A percentile compares a stretch with the other conserved stretches of the same genome.
These are phyloP conservation scores for Orcinus orca DNA, from an alignment of 2,113 vertebrate genomes.

Conservation along the genomic window DNA sequence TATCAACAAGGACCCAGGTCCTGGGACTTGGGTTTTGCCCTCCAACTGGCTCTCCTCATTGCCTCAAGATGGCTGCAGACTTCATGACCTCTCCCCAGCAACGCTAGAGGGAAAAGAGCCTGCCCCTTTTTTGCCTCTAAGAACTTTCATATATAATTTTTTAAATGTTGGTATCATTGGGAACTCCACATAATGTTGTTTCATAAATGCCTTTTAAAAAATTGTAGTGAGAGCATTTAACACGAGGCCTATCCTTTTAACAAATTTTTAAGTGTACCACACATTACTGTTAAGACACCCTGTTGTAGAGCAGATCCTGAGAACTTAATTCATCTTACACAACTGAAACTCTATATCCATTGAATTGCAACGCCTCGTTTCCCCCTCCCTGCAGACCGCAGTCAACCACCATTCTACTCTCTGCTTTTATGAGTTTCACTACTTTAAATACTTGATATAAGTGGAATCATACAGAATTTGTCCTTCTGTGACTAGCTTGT, in stretches of 20 bases:
- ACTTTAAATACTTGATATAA: not conserved
- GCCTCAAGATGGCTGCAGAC: not conserved
- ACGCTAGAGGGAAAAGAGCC: not conserved
- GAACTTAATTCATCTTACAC: not conserved
- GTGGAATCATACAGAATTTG: fast-evolving
- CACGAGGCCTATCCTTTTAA: not conserved
- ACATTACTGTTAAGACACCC: not conserved
- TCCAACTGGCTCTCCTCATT: not conserved
- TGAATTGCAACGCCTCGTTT: not conserved
- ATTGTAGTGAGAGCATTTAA: not conserved
- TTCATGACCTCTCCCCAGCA: not conserved
- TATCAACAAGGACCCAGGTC: not conserved
- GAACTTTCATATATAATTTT: not conserved
- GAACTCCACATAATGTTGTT: not conserved
- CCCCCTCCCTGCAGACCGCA: not conserved
- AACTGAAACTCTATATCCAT: not conserved
- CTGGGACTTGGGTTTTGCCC: not conserved
- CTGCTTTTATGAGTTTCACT: not conserved
- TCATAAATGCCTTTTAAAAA: not conserved
- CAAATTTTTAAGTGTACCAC: not conserved
- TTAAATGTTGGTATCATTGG: not conserved
- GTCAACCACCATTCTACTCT: not conserved
- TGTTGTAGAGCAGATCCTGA: not conserved
- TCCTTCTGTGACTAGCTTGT: not conserved
- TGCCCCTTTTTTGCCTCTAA: not conserved